Conservation (phyloP, 1,140 invertebrate species). For the Polypedilum vanderplanki region DNA sequence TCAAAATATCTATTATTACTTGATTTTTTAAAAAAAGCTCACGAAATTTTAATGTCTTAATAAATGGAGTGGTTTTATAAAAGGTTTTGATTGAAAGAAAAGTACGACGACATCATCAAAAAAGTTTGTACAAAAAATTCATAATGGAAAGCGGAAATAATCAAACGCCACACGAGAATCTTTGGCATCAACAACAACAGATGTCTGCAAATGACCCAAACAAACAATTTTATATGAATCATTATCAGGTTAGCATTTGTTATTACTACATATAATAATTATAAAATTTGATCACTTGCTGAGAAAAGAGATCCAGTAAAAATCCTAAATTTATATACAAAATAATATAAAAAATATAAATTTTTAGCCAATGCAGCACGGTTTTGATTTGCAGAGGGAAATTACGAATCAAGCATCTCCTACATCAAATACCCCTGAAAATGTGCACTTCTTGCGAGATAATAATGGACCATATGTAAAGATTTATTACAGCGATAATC, state of each 20-base stretch:
- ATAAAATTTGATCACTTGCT: neutral
- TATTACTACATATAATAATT: neutral
- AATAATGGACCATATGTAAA: slow-evolving; percentile 12
- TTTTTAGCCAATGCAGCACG: slow-evolving; percentile 16
- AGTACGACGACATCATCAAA: neutral
- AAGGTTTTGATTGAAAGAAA: neutral
- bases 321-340: no score
- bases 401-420: neutral
- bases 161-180: neutral
- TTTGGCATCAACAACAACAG: neutral
- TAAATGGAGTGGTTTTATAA: neutral
- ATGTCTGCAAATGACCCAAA: neutral
- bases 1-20: neutral
- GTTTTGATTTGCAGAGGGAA: slow-evolving; percentile 15
- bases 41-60: neutral
- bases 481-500: slow-evolving; percentile 3
- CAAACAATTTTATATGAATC: neutral
- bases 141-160: slow-evolving; percentile 1
- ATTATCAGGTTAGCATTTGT: neutral
- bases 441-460: slow-evolving; percentile 7
- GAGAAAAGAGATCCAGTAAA: neutral
- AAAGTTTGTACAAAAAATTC: neutral
- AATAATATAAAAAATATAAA: neutral
- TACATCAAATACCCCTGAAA: neutral
- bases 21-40: neutral